Base-by-base conservation (phyloP, 2,113 vertebrate genomes). In the Axis porcinus region DNA sequence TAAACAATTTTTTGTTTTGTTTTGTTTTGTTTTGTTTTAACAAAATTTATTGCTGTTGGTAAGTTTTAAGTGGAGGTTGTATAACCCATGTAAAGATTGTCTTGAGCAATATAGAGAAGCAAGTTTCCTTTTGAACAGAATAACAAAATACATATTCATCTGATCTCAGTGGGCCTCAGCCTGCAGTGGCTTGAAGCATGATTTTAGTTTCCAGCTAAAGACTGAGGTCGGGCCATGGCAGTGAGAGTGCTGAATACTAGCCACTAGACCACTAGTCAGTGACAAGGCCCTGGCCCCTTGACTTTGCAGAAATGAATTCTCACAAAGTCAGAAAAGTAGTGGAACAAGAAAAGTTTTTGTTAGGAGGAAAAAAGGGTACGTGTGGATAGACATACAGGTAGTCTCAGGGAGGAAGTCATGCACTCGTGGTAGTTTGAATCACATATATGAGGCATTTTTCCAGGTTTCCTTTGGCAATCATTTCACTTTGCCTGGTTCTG, bases 51-150 rank as follows among this genome's bases (percentile, higher is more conserved):
- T 86, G 0, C 9, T 93, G 0, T 40, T 86, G 83, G 15, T 23
- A 97, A 98, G 97, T 91, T 97, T 97, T 54, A 86, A 93, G 30
- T 36, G 89, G 12, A 96, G 25, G 94, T 57, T 88, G 78, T 52
- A 25, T 76, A 97, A 96, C 0, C 36, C 60, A 91, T 57, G 27
- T 33, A 16, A 83, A 97, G 3, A 58, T 21, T 86, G 16, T 89
- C 16, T 55, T 88, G 43, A 62, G n/a, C 17, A 92, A 67, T 58
- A 70, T 40, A 70, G 27, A 55, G 1, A 60, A 25, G 16, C 2
- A 89, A 57, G 70, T 96, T 81, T 97, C 25, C 21, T 43, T 10
- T n/a, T 81, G 47, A 98, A 94, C 28, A 40, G 98, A 97, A 95
- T 36, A 7, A 94, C 5, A 13, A 81, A 33, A 52, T 50, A 50